Evolutionary conservation across 2,797 vertebrate genomes (phyloP), one percentile per base, ranked within the genome.

Genomic region (Valencia hispanica): DNA sequence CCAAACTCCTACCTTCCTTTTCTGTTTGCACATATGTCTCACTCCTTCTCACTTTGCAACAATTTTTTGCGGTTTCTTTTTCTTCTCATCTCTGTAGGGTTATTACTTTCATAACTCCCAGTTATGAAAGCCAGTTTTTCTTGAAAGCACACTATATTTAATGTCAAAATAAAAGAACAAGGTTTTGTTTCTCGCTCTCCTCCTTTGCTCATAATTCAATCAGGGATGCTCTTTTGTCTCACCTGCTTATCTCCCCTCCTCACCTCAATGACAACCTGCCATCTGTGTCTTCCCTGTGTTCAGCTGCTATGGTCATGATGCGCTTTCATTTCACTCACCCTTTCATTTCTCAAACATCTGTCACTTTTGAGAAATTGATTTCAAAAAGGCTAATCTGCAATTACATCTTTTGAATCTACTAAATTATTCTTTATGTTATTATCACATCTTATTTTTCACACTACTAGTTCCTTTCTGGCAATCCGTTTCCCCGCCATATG

Each of bases 401-500:
- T 78, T 30, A 79, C 57, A 75, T 82, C 70, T 25, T 53, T 3
- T 14, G 41, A 34, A 18, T 8, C 14, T 0, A 53, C 18, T 11
- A 27, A 15, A 61, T 39, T 30, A 68, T 75, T 68, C 22, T 48
- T 36, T 20, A 22, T 50, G 17, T 55, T 70, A n/a, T 73, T 70
- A 55, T 75, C 20, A 74, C 63, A 61, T 75, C 68, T 68, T 65
- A 12, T 72, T 36, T 39, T 22, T 36, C 17, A 34, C 32, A 34
- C 32, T 50, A 18, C 2, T 78, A 71, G 72, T 41, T 32, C 20
- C 61, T 77, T 47, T 74, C 36, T 73, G 36, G 20, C 25, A 11
- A 80, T 81, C 78, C 32, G 68, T 86, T 84, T 84, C 68, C 59
- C n/a, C 80, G 71, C 85, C 87, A 87, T 92, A 88, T 90, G 83